Conservation (phyloP, 2,888 invertebrate genomes). For the Anaspis maculata region DNA sequence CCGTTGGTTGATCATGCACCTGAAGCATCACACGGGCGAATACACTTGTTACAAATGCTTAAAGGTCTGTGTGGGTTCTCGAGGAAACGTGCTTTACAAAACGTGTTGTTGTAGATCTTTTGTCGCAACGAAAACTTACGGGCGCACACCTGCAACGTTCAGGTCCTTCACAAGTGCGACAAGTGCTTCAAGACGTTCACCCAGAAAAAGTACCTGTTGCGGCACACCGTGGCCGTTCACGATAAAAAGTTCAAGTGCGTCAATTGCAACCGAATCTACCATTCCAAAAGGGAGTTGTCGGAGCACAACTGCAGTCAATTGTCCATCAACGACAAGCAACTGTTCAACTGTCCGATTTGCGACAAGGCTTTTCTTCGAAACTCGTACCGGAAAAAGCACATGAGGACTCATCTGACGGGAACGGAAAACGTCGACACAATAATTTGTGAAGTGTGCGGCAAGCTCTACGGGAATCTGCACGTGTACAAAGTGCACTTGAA, state of each 20-base stretch:
- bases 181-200: slow-evolving; percentile 37
- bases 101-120: slow-evolving; percentile 35
- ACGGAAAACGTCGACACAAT: slow-evolving; percentile 1
- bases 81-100: too few relatives aligned
- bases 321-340: slow-evolving; percentile 19
- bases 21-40: slow-evolving; percentile 46
- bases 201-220: slow-evolving; percentile 41
- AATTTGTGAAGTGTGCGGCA: slow-evolving; percentile 26
- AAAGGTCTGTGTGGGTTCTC: slow-evolving; percentile 32
- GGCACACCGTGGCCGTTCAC: slow-evolving; percentile 39
- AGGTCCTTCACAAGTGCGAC: slow-evolving; percentile 22
- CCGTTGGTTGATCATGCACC: slow-evolving; percentile 35
- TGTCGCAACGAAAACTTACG: slow-evolving; percentile 41
- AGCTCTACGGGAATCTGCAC: slow-evolving; percentile 19
- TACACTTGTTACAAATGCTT: slow-evolving; percentile 42
- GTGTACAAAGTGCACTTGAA: slow-evolving; percentile 36
- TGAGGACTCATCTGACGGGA: slow-evolving; percentile 19
- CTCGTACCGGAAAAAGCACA: slow-evolving; percentile 27
- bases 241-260: slow-evolving; percentile 26
- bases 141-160: slow-evolving; percentile 31
- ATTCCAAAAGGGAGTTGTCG: slow-evolving; percentile 22
- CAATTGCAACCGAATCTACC: slow-evolving; percentile 25
- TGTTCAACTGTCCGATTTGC: slow-evolving; percentile 28
- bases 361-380: slow-evolving; percentile 26
- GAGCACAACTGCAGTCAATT: slow-evolving; percentile 27